A percentile compares a stretch with the other conserved stretches of the same genome.
Evolutionary conservation across 2,113 vertebrate species (phyloP).

Genomic region (Apeltes quadracus): DNA sequence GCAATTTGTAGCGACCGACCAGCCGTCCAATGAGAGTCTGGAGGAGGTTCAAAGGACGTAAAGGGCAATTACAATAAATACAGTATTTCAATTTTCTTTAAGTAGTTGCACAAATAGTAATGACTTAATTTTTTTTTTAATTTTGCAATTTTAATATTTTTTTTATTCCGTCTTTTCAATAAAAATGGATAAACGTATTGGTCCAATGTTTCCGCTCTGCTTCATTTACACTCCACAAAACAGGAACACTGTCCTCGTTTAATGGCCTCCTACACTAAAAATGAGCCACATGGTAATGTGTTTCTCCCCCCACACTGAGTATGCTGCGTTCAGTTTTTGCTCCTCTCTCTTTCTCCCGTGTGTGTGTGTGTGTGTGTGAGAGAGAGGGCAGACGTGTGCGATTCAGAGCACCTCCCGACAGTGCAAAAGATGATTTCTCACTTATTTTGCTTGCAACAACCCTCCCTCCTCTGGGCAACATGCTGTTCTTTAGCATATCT

Average conservation of each 20-base stretch:
- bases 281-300: slow-evolving; percentile 5
- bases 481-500: slow-evolving; percentile 17
- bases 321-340: background rate
- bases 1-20: slow-evolving; percentile 10
- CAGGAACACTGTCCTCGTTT: background rate
- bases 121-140: no score
- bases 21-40: slow-evolving; percentile 25
- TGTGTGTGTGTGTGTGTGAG: background rate
- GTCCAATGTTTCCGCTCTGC: background rate
- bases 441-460: slow-evolving; percentile 6
- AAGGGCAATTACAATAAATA: slow-evolving; percentile 41
- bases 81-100: slow-evolving; percentile 16
- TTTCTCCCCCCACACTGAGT: background rate
- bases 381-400: background rate
- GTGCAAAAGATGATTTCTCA: slow-evolving; percentile 27
- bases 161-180: background rate
- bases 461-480: background rate
- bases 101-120: background rate
- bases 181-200: background rate
- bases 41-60: slow-evolving; percentile 34
- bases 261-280: slow-evolving; percentile 3
- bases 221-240: background rate
- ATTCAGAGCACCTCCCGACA: background rate
- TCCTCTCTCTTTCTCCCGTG: background rate
- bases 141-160: no score